Base-by-base conservation (phyloP, 35 echinoderm and acorn worm species). In the Amphiura filiformis region DNA sequence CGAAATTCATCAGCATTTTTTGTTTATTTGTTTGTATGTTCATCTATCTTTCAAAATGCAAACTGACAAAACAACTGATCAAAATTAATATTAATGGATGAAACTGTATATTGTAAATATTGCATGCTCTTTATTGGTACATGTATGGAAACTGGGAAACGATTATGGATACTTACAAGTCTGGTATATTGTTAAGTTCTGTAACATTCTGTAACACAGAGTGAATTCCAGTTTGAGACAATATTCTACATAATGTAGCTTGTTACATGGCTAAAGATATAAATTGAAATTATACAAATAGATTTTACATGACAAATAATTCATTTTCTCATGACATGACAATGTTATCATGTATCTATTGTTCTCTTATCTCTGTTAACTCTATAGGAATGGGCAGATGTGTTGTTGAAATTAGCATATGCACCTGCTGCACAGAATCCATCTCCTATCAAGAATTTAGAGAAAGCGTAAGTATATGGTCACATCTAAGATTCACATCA, bases 381-480 rank as follows among this genome's bases (percentile, higher is more conserved):
- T 83, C 41, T 81, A 13, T 77, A 89, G 87, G 35, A 89, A 70
- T 89, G 87, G 87, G 78, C 77, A 64, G 87, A 89, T 36, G 61
- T 65, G 26, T 65, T 89, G 22, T 56, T 89, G 41, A 89, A 89
- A 41, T 36, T 89, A 36, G 78, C 78, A 35, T 80, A 89, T 44
- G 37, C 80, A 23, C 38, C 76, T 32, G 80, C 87, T 14, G 78
- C 87, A 0, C 87, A 89, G 61, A 81, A 89, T 64, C 87, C 87
- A 15, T 89, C 87, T 32, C 87, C 56, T 13, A 56, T 37, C 78
- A 89, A 82, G 32, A 77, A 81, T 81, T 49, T 89, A 1, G 77
- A 82, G 31, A 89, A 89, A 89, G 80, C 80, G 87, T 89, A 64
- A 82, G 87, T 82, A 38, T 80, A n/a, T 34, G 9, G 14, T 30